Base-by-base conservation (phyloP, 2,888 invertebrate species). In the Escarpia spicata region DNA sequence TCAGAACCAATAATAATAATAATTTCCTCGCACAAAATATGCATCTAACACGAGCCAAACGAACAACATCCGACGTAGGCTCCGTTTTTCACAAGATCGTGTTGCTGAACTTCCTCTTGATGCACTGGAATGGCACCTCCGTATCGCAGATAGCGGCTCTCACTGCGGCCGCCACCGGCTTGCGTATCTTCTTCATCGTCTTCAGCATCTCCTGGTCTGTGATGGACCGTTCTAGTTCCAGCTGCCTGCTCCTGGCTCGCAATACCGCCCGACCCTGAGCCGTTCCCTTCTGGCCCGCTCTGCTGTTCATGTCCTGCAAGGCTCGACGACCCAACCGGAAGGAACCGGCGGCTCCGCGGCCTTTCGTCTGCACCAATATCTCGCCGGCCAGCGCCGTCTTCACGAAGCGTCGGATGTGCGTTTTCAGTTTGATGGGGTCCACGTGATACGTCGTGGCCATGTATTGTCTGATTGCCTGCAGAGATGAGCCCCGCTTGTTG, bases 381-480 rank as follows among this genome's bases (percentile, higher is more conserved):
- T 37, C 91, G 4, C 37, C 43, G 19, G 91, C 44, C 91, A 91
- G 43, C 43, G 91, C 91, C 91, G n/a, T 2, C 37, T 91, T 91
- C 43, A 91, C 91, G 91, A 43, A 91, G 12, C 91, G 91, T 15
- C 91, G 91, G 3, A 91, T 8, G 44, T 91, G 26, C 44, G 91
- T 43, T 37, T 43, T 44, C 37, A 91, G 91, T 44, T 91, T 91
- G 91, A 2, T 19, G 37, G 91, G 44, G 37, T 91, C 37, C 91
- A 91, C 91, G 31, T 91, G 91, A 44, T 91, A 44, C 19, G 91
- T 44, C 37, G 91, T 15, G 15, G 15, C 37, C 91, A 91, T n/a
- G 43, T 91, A 44, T 12, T 91, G 43, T 26, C 44, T 91, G 44
- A 91, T 91, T 19, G 91, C 91, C 43, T 43, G 43, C 26, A 91